Base-by-base conservation (phyloP, 2,797 vertebrate species). In the Chelon auratus region DNA sequence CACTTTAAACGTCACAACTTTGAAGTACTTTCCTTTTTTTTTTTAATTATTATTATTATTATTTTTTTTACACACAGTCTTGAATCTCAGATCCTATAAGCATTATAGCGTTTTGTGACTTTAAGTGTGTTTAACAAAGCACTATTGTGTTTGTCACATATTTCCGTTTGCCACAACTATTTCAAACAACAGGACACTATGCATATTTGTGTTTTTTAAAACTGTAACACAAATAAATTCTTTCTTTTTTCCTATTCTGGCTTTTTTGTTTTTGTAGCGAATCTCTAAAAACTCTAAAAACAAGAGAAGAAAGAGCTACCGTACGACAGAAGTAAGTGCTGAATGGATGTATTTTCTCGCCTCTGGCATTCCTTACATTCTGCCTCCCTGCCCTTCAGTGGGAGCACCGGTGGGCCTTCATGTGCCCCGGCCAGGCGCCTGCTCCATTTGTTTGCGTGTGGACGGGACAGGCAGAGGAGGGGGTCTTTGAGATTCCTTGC, bases 351-450 rank as follows among this genome's bases (percentile, higher is more conserved):
- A 81, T 87, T 84, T 87, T 88, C 78, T 90, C 62, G 84, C 86
- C 89, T 85, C 79, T 87, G 85, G 80, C 91, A 94, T 95, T 94
- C 93, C 81, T 90, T 18, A 68, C 86, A 92, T 94, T 93, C 88
- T 91, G 85, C 81, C 62, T 67, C 52, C 62, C 69, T 85, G 89
- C 88, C 80, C 89, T 86, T 87, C 77, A 83, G 90, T 92, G 91
- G 91, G 91, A 90, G 80, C 84, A 86, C 75, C 77, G 61, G 83
- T 91, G 89, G 93, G 90, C 82, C 81, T 89, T 93, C 89, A 82
- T 83, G 80, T 90, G 81, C 89, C 80, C 24, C 87, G 73, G 75
- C 60, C 58, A 87, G 90, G 91, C 85, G 91, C 89, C 90, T 89
- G 89, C 75, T 87, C 84, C 83, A 72, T 91, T 92, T 92, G 87